Evolutionary conservation across 2,113 vertebrate genomes (phyloP), one percentile per base, ranked within the genome.

Genomic region (Sturnira hondurensis): DNA sequence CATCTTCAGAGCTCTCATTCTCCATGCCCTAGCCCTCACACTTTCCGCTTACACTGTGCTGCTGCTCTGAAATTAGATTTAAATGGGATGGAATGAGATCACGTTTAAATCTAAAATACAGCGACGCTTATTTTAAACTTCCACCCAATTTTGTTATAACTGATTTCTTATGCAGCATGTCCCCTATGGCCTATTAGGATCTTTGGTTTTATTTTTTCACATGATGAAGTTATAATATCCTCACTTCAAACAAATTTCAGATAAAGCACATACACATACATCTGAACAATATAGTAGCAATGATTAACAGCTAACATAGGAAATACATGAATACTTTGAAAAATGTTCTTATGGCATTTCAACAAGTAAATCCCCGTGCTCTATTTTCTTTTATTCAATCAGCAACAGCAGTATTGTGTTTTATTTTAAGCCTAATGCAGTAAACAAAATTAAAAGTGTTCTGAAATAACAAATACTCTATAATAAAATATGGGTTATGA

Each of bases 61-160:
- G 54, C 43, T 76, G 73, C 65, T 85, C 71, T 61, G 82, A 92
- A 88, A 88, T 92, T 93, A 94, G 87, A 88, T 95, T 96, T 85
- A 96, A 97, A 95, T 88, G 82, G 70, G 73, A 52, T 70, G 88
- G 88, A 96, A 94, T 93, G 88, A 96, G 91, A 95, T 96, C 94
- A 93, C 54, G 31, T 91, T 97, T 93, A 94, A 94, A 94, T 50
- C 91, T 81, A 85, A 86, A 94, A 41, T 86, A 82, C 77, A 56
- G 4, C 15, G 33, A 61, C 92, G 54, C 80, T 96, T 85, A 95
- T 95, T 95, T 93, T 70, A 92, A 96, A 97, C 63, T 94, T 97
- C 41, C 77, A 92, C 93, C 17, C 22, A 68, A 94, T 91, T 96
- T 86, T 91, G 38, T 31, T 89, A 17, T 54, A 96, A 94, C 22